A percentile compares a stretch with the other conserved stretches of the same genome.
Conservation (phyloP, 2,797 vertebrate genomes). For the Galago senegalensis region DNA sequence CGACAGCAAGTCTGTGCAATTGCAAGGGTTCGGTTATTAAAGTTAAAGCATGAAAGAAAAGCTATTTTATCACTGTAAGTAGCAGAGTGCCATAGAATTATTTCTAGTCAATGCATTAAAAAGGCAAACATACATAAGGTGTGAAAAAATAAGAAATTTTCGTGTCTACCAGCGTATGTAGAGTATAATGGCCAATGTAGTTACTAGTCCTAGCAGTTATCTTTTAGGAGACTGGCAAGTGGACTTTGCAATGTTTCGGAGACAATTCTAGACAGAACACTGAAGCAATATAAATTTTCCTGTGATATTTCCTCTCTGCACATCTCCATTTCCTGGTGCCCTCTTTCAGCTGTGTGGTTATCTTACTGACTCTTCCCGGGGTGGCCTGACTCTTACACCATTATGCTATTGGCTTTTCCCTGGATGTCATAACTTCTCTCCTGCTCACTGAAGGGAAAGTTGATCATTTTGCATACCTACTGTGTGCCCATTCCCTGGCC, state of each 20-base stretch:
- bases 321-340: neutral
- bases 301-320: neutral
- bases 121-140: neutral
- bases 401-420: neutral
- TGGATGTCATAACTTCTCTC: neutral
- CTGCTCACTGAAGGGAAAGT: neutral
- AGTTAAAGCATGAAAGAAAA: slow-evolving; percentile 92
- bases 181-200: neutral
- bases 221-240: neutral
- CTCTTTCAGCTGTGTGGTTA: neutral
- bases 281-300: neutral
- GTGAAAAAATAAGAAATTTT: neutral
- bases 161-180: neutral
- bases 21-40: slow-evolving; percentile 92
- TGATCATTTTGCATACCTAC: neutral
- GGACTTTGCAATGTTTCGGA: neutral
- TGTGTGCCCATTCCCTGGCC: neutral
- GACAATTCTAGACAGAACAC: neutral
- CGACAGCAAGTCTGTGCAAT: slow-evolving; percentile 93
- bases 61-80: slow-evolving; percentile 93
- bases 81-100: neutral
- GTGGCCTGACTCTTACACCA: neutral
- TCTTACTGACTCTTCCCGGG: neutral
- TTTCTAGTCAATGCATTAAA: neutral
- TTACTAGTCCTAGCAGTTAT: neutral